Conservation (phyloP, 2,797 vertebrate genomes). For the Vespertilio murinus region DNA sequence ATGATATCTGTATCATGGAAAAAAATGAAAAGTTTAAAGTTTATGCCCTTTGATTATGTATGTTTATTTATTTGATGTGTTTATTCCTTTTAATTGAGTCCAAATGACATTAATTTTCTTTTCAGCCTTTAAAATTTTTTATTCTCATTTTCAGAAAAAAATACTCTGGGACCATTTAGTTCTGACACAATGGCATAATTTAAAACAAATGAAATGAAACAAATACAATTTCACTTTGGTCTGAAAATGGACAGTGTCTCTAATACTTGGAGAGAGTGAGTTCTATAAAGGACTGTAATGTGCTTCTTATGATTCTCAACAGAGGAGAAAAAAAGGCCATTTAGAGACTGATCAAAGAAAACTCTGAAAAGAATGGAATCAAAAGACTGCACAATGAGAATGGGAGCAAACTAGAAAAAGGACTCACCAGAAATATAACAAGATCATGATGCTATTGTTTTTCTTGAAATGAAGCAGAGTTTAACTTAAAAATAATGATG, state of each 20-base stretch:
- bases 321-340: slow-evolving; percentile 15
- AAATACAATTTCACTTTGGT: slow-evolving; percentile 57
- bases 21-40: neutral
- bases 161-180: neutral
- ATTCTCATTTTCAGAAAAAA: slow-evolving; percentile 43
- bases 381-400: slow-evolving; percentile 35
- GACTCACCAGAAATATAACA: neutral
- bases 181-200: slow-evolving; percentile 44
- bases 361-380: slow-evolving; percentile 51
- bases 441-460: neutral
- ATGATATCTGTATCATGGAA: neutral
- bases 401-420: neutral
- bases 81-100: slow-evolving; percentile 42
- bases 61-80: neutral
- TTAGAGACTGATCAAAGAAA: slow-evolving; percentile 68
- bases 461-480: slow-evolving; percentile 16
- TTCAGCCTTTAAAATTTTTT: neutral
- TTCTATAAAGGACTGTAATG: neutral
- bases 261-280: slow-evolving; percentile 1
- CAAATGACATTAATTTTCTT: slow-evolving; percentile 21
- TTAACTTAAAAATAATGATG: slow-evolving; percentile 28
- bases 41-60: neutral
- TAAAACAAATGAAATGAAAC: slow-evolving; percentile 63
- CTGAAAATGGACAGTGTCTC: slow-evolving; percentile 40
- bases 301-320: slow-evolving; percentile 40